phyloP scores from a whole-genome alignment of 2,797 vertebrate species.

The Anomalospiza imberbis region DNA sequence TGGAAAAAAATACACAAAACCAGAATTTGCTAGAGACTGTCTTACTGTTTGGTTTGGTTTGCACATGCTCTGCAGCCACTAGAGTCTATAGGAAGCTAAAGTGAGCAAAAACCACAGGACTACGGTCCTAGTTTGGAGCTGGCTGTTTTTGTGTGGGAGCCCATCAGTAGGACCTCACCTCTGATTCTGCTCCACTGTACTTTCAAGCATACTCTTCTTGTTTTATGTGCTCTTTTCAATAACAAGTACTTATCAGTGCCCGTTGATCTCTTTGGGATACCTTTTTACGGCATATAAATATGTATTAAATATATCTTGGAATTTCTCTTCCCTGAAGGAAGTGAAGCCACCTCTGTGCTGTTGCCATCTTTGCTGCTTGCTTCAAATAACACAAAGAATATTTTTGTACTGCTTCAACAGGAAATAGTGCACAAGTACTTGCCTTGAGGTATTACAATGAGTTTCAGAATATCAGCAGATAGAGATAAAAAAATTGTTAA shows the following conservation, averaged over 20 bases:
- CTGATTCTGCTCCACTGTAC: background rate
- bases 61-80: background rate
- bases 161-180: background rate
- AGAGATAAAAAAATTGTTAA: background rate
- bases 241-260: background rate
- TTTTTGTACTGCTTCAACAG: constrained; percentile 47
- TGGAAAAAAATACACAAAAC: background rate
- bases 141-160: background rate
- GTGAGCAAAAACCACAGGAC: background rate
- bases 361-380: constrained; percentile 26
- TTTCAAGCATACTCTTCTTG: background rate
- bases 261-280: background rate
- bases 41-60: background rate
- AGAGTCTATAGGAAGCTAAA: background rate
- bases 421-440: constrained; percentile 50
- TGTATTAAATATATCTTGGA: background rate
- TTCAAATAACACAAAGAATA: constrained; percentile 42
- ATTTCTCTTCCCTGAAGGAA: background rate
- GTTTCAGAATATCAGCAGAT: constrained; percentile 42
- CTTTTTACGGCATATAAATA: background rate
- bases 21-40: background rate
- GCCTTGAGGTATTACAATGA: constrained; percentile 52
- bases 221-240: background rate
- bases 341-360: background rate
- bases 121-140: background rate